A percentile compares a stretch with the other conserved stretches of the same genome.
Evolutionary conservation across 2,888 invertebrate genomes (phyloP).

Genomic region (Scelioninae gen. 2): DNA sequence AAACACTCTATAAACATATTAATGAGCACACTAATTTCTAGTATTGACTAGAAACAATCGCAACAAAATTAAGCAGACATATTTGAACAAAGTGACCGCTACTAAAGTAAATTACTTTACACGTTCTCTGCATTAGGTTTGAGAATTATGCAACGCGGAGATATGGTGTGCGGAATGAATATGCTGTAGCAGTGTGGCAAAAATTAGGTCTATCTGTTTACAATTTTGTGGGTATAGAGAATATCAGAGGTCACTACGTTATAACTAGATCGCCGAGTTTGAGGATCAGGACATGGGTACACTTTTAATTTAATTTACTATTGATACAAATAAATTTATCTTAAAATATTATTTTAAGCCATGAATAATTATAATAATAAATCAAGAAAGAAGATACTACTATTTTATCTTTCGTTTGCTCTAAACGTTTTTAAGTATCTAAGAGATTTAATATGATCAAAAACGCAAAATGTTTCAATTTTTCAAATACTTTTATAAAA

Average conservation of each 20-base stretch:
- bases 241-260: constrained; percentile 85
- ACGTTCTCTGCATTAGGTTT: constrained; percentile 72
- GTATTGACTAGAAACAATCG: too few relatives aligned
- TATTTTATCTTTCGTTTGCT: too few relatives aligned
- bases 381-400: too few relatives aligned
- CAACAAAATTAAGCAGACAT: constrained; percentile 9
- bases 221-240: constrained; percentile 80
- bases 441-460: too few relatives aligned
- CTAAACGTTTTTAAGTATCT: too few relatives aligned
- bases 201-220: constrained; percentile 79
- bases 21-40: too few relatives aligned
- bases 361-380: not conserved
- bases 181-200: constrained; percentile 81
- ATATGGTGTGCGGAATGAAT: constrained; percentile 81
- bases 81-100: constrained; percentile 14
- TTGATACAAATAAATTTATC: not conserved
- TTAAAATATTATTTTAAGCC: not conserved
- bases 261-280: constrained; percentile 83
- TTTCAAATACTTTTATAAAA: too few relatives aligned
- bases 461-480: too few relatives aligned
- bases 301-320: not conserved
- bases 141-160: constrained; percentile 81
- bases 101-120: constrained; percentile 39
- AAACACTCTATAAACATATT: too few relatives aligned
- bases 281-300: constrained; percentile 80